Evolutionary conservation across 2,888 invertebrate genomes (phyloP).

Genomic region (Latrodectus elegans): DNA sequence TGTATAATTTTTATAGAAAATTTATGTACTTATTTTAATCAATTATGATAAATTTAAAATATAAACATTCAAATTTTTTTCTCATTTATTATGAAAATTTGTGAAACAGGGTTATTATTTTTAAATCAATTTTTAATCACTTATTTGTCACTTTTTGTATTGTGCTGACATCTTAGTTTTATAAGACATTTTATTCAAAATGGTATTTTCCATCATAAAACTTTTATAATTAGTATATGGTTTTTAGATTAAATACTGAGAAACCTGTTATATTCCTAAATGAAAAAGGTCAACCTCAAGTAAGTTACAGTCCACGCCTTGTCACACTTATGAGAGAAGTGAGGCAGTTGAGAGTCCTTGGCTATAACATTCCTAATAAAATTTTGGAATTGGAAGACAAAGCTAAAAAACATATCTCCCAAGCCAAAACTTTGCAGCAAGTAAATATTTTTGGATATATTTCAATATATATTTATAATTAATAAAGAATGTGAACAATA

Average conservation of each 20-base stretch:
- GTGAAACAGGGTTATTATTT: no score
- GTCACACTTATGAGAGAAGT: slow-evolving; percentile 91
- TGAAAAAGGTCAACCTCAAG: slow-evolving; percentile 77
- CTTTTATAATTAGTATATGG: not conserved
- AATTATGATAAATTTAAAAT: no score
- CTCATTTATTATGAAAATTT: no score
- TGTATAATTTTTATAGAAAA: no score
- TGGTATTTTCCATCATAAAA: no score
- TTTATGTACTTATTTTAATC: no score
- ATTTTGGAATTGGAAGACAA: slow-evolving; percentile 83
- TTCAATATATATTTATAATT: not conserved
- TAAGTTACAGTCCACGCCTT: slow-evolving; percentile 91
- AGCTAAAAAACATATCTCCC: slow-evolving; percentile 86
- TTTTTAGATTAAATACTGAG: slow-evolving; percentile 79
- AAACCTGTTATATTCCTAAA: slow-evolving; percentile 88
- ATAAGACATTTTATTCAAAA: no score
- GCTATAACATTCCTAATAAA: slow-evolving; percentile 84
- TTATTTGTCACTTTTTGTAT: no score
- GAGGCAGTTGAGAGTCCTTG: slow-evolving; percentile 88
- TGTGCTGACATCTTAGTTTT: no score
- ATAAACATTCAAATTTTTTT: no score
- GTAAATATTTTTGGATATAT: slow-evolving; percentile 75
- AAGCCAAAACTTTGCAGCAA: slow-evolving; percentile 92
- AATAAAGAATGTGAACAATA: not conserved
- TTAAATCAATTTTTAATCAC: no score